Percentiles rank a stretch among this genome's conserved stretches.
Conservation (phyloP, 2,113 vertebrate genomes). For the Anseranas semipalmata region DNA sequence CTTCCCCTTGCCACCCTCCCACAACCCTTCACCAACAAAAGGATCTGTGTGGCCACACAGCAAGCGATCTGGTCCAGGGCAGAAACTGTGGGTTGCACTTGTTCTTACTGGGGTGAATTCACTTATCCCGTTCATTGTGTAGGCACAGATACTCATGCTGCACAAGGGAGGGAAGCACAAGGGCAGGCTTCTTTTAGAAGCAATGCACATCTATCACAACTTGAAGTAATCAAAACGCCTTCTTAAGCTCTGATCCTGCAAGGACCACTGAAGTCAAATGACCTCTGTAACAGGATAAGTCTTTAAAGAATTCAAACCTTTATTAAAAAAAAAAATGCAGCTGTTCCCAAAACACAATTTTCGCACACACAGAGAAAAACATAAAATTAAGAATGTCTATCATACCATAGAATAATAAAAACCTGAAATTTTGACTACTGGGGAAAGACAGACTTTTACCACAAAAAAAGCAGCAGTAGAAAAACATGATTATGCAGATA, state of each 20-base stretch:
- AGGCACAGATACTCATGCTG: neutral
- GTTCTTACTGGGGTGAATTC: neutral
- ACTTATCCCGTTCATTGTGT: neutral
- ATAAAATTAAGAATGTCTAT: neutral
- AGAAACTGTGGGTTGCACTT: neutral
- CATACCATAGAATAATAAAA: neutral
- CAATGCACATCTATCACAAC: neutral
- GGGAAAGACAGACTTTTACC: neutral
- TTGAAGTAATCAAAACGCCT: neutral
- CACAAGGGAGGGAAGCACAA: neutral
- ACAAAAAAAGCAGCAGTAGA: neutral
- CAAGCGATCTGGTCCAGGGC: neutral
- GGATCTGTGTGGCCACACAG: neutral
- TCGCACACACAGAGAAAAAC: neutral
- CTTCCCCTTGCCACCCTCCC: neutral
- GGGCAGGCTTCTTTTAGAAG: neutral
- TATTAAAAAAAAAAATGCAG: neutral
- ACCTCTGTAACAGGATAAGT: neutral
- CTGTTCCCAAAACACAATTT: neutral
- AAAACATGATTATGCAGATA: neutral
- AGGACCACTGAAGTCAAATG: neutral
- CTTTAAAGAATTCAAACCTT: neutral
- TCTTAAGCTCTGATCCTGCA: neutral
- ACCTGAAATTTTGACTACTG: neutral
- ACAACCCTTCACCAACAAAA: neutral